Evolutionary conservation across 2,797 vertebrate species (phyloP), one percentile per base, ranked within the genome.

Genomic region (Agapornis canus): DNA sequence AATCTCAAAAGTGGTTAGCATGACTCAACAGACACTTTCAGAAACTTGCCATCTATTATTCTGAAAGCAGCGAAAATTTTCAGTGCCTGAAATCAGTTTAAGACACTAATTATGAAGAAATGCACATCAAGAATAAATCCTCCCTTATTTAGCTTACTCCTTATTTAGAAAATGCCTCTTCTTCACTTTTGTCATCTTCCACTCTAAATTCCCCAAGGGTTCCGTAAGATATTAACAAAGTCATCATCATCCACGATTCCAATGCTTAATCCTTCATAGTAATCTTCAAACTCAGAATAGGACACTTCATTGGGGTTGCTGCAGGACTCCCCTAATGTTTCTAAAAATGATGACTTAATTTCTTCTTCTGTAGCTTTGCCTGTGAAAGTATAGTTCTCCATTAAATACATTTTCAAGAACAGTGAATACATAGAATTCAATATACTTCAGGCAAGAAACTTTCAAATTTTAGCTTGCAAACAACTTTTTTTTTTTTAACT

Each of bases 281-380:
- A 98, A 96, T 98, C 98, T 96, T 98, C 98, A 66, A 98, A 98
- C 95, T 98, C 98, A 59, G 97, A 92, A 59, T 98, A 98, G 7
- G 96, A 97, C n/a, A 98, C 97, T 96, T 98, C 97, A 57, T 20
- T 95, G 39, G 95, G 81, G 59, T 97, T 97, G 88, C 81, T 97
- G 91, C 98, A 98, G 68, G 93, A 90, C 52, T 97, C 94, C 94
- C 88, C 70, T 76, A 98, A 79, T 37, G 97, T 97, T 95, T 98
- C 98, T 37, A 98, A 82, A 96, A 98, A 98, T 27, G 95, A 97
- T 0, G 52, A 97, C 68, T 95, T 97, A 57, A 98, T 97, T 96
- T 98, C 97, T 94, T 98, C 98, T 90, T 98, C 98, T 83, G 97
- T 95, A 91, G 84, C 94, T 89, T 97, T 93, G 35, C 97, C 98